Evolutionary conservation across 2,797 vertebrate species (phyloP).

Genomic region (Serranus cabrilla): DNA sequence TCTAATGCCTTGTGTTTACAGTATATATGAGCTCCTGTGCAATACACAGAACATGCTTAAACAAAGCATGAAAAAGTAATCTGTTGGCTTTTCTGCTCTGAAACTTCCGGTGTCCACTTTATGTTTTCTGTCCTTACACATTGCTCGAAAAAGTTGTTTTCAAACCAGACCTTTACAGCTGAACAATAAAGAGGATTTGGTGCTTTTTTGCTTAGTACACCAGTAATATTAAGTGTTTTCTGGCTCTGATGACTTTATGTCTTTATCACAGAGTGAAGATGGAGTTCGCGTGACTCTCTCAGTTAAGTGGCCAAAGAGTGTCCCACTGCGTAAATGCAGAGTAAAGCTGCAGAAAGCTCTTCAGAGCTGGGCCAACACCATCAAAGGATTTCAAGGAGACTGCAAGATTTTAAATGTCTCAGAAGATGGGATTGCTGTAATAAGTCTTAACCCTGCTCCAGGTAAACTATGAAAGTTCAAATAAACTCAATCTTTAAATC

Average conservation of each 20-base stretch:
- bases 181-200: background rate
- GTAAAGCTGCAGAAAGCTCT: background rate
- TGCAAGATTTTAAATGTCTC: rapidly evolving
- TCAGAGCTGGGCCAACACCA: conserved; percentile 57
- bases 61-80: no score
- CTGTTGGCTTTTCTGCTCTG: no score
- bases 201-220: background rate
- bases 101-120: no score
- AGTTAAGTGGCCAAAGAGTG: conserved; percentile 10
- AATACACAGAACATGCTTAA: no score
- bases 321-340: background rate
- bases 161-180: background rate
- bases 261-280: conserved; percentile 5
- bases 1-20: no score
- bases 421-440: background rate
- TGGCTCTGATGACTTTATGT: background rate
- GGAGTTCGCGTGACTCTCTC: background rate
- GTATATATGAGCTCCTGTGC: no score
- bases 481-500: no score
- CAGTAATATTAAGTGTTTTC: background rate
- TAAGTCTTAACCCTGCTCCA: conserved; percentile 33
- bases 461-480: conserved; percentile 61
- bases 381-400: rapidly evolving
- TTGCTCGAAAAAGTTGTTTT: background rate
- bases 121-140: no score